Base-by-base conservation (phyloP, 2,797 vertebrate species). In the Triplophysa yarkandensis region DNA sequence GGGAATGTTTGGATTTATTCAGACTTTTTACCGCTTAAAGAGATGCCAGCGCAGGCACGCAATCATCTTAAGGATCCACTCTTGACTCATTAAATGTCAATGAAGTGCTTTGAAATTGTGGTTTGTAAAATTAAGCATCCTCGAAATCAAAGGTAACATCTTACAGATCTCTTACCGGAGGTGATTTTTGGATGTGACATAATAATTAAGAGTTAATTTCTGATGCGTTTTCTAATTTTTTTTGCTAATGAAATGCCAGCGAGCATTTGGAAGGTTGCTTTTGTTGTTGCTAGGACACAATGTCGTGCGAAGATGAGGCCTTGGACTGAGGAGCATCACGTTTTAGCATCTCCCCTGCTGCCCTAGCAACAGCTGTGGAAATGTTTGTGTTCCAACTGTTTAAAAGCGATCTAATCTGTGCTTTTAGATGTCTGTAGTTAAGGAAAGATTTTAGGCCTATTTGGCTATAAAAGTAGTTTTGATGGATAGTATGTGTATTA, bases 211-310 rank as follows among this genome's bases (percentile, higher is more conserved):
- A 61, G 28, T 61, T 8, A 6, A 16, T 60, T 60, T 46, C 16
- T 28, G 10, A 9, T 32, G 11, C 8, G 43, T 57, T 67, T 66
- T 46, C 32, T 13, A 9, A 60, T 4, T 34, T 34, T 34, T 21
- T 36, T 41, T 8, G 16, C 10, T 19, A 39, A 43, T 58, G 7
- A 67, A 58, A 60, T 19, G 4, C 41, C 19, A 11, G 55, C 39
- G 13, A 27, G 1, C 13, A 4, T 61, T 58, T 36, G 50, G 13
- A 28, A 0, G 43, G 27, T 72, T 74, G 14, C 25, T 74, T 74
- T 84, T 71, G 76, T 83, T 83, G 85, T 89, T 89, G 82, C 87
- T 86, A 83, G 83, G 85, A 83, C 87, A 88, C 83, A 57, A 77
- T 70, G 57, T 64, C 68, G 46, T 79, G 61, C 67, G 58, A 74